Evolutionary conservation across 2,888 invertebrate species (phyloP).

Genomic region (Pandemis corylana): DNA sequence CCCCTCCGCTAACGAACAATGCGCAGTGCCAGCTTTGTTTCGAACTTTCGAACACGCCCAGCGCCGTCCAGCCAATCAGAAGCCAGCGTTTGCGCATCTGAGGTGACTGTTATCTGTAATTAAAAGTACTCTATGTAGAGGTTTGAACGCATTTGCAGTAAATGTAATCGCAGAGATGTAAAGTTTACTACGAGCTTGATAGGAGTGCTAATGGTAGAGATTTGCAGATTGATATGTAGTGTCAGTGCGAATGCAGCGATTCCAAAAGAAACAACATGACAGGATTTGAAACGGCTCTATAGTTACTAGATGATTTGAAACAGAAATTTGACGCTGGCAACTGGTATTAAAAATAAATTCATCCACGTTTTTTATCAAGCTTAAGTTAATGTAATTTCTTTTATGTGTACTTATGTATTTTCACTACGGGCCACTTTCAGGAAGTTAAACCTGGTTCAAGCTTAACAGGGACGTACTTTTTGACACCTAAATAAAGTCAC

Average conservation of each 20-base stretch:
- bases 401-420: too few species aligned
- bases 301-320: too few species aligned
- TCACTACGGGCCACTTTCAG: too few species aligned
- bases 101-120: constrained; percentile 32
- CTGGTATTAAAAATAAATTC: too few species aligned
- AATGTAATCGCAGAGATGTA: not conserved
- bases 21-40: constrained; percentile 41
- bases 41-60: constrained; percentile 48
- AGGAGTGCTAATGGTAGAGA: not conserved
- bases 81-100: constrained; percentile 48
- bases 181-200: not conserved
- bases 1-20: constrained; percentile 29
- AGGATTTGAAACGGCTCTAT: too few species aligned
- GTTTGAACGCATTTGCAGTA: not conserved
- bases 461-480: too few species aligned
- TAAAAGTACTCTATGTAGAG: constrained; percentile 25
- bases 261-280: too few species aligned
- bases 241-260: not conserved
- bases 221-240: not conserved
- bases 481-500: too few species aligned
- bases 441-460: too few species aligned
- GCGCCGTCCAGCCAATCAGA: constrained; percentile 63
- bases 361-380: too few species aligned
- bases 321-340: too few species aligned
- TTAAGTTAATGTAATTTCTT: too few species aligned